Percentiles rank a stretch among this genome's conserved stretches.
Conservation (phyloP, 1,140 invertebrate genomes). For the Leucophenga varia region DNA sequence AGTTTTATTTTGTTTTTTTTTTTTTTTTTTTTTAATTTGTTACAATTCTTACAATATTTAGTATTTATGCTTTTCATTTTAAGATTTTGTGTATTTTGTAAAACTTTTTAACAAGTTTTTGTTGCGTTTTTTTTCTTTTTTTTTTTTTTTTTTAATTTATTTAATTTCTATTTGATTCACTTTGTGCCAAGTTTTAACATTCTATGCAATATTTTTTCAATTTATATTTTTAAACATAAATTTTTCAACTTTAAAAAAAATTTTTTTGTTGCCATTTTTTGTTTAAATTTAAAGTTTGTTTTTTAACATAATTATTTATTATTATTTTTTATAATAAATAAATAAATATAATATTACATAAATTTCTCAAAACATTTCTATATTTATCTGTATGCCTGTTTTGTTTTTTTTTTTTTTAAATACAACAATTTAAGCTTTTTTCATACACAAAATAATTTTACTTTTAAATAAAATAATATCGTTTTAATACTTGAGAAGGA, state of each 20-base stretch:
- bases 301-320: too few relatives aligned
- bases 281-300: too few relatives aligned
- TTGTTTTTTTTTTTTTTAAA: too few relatives aligned
- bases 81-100: background rate
- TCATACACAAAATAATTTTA: too few relatives aligned
- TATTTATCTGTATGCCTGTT: too few relatives aligned
- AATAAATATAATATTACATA: conserved; percentile 45
- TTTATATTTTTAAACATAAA: conserved; percentile 7
- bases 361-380: conserved; percentile 23
- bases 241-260: too few relatives aligned
- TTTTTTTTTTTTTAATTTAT: too few relatives aligned
- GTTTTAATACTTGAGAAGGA: conserved; percentile 54
- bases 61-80: conserved; percentile 33
- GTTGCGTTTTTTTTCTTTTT: conserved; percentile 23
- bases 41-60: conserved; percentile 35
- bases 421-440: too few relatives aligned
- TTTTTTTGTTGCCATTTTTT: too few relatives aligned
- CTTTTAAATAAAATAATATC: conserved; percentile 39
- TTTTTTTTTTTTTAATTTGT: conserved; percentile 20
- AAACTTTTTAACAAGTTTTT: background rate
- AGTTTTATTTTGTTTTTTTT: conserved; percentile 17
- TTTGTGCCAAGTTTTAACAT: too few relatives aligned
- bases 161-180: too few relatives aligned
- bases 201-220: too few relatives aligned
- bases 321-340: background rate